Evolutionary conservation across 2,797 vertebrate genomes (phyloP).

Genomic region (Xiphorhynchus erythropygius): DNA sequence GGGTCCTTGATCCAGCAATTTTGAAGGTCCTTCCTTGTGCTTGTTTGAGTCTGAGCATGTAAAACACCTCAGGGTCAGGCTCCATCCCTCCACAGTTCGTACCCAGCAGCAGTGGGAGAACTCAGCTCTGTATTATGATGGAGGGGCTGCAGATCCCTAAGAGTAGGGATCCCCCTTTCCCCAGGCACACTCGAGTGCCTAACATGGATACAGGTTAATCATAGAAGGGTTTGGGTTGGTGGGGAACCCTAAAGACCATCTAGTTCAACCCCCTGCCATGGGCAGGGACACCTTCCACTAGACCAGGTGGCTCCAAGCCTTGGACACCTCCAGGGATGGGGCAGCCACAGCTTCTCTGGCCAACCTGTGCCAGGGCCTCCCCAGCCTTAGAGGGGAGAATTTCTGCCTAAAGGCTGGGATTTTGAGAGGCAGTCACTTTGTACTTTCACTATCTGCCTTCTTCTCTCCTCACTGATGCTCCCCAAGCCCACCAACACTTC

Average conservation of each 20-base stretch:
- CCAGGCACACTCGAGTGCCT: background rate
- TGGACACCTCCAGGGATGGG: background rate
- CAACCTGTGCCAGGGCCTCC: fast-evolving
- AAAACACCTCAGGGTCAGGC: background rate
- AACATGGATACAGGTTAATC: background rate
- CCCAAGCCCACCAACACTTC: background rate
- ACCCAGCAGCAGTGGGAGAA: background rate
- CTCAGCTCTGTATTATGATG: fast-evolving
- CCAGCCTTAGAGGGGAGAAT: background rate
- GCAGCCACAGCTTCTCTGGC: background rate
- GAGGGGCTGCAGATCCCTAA: background rate
- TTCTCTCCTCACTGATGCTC: background rate
- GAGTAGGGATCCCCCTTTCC: background rate
- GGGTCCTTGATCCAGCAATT: background rate
- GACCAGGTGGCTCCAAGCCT: fast-evolving
- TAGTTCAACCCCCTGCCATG: background rate
- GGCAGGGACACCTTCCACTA: fast-evolving
- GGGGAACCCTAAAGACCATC: fast-evolving
- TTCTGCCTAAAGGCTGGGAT: background rate
- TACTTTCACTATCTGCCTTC: background rate
- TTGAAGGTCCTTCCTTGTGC: background rate
- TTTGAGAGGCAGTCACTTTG: background rate
- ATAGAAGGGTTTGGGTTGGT: background rate
- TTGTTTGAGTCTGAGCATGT: background rate
- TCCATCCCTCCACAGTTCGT: background rate